Evolutionary conservation across 2,888 invertebrate species (phyloP), one percentile per base, ranked within the genome.

Genomic region (Dusona sp.): DNA sequence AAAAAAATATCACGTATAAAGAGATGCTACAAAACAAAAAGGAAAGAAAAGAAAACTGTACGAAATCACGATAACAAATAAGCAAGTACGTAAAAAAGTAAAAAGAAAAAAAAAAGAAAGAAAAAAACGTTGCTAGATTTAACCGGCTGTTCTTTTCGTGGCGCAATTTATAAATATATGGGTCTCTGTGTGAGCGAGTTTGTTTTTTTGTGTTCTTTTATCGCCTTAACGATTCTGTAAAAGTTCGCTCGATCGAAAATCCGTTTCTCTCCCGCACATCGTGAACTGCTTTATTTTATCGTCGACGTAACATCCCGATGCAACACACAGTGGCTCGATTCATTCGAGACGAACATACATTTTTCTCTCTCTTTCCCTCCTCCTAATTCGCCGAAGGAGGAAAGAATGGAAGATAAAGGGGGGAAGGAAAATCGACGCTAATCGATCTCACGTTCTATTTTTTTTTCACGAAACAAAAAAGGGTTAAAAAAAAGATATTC

Each of bases 291-390:
- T 77, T 75, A 79, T 70, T 51, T 78, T 70, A 85, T 78, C 77
- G 80, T 61, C 45, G 48, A 77, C 80, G 78, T 80, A 83, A 88
- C 45, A 70, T 84, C 75, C 81, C 87, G 77, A 73, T 68, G 72
- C 42, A 51, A 68, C 85, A 87, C 16, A 92, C 90, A 92, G 91
- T 88, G 90, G 86, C 88, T 90, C 89, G 91, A 92, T 92, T 92
- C 91, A 92, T 92, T 88, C 84, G 42, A 80, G 87, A 74, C 83
- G 73, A 80, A 57, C 51, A 48, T 65, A 22, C 22, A 51, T 42
- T 8, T 38, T 4, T 36, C 51, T 13, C 38, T 19, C 42, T 1
- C 61, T 33, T 16, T n/a, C 57, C 1, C n/a, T 11, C 8, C 36
- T 51, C n/a, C 54, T 19, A n/a, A 51, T 22, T 45, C 22, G 8